phyloP scores from a whole-genome alignment of 1,140 invertebrate genomes.

The Drosophila bifasciata region DNA sequence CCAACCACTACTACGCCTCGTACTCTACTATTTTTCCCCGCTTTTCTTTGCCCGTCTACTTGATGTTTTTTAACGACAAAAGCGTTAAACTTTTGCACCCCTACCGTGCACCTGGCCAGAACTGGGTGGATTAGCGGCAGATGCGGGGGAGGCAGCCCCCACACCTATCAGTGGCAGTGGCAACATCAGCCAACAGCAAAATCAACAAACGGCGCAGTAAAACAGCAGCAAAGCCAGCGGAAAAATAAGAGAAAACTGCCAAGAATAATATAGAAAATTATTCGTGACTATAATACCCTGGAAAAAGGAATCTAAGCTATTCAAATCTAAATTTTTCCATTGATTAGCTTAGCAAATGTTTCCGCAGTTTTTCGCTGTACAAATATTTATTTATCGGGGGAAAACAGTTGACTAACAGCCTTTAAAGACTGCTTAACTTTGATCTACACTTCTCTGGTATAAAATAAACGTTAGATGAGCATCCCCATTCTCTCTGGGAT shows the following conservation, averaged over 20 bases:
- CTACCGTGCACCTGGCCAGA: conserved; percentile 17
- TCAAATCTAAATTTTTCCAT: no score
- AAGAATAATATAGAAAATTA: no score
- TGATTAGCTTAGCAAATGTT: no score
- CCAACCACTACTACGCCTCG: neutral
- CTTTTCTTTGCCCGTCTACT: conserved; percentile 4
- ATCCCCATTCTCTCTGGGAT: no score
- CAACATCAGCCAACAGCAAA: conserved; percentile 56
- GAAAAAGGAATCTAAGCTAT: no score
- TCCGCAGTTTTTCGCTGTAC: no score
- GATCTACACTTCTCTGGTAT: no score
- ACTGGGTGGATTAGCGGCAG: conserved; percentile 18
- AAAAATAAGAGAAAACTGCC: conserved; percentile 15
- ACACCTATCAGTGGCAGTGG: conserved; percentile 36
- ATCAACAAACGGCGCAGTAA: conserved; percentile 59
- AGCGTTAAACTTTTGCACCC: conserved; percentile 53
- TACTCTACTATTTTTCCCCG: conserved; percentile 4
- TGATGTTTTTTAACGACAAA: conserved; percentile 52
- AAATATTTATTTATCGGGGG: no score
- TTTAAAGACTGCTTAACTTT: no score
- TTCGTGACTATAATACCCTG: no score
- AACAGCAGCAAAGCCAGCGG: conserved; percentile 48
- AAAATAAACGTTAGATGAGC: no score
- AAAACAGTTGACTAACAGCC: no score
- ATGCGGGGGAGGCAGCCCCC: conserved; percentile 27